Base-by-base conservation (phyloP, 1,140 invertebrate genomes). In the Temnothorax nylanderi region DNA sequence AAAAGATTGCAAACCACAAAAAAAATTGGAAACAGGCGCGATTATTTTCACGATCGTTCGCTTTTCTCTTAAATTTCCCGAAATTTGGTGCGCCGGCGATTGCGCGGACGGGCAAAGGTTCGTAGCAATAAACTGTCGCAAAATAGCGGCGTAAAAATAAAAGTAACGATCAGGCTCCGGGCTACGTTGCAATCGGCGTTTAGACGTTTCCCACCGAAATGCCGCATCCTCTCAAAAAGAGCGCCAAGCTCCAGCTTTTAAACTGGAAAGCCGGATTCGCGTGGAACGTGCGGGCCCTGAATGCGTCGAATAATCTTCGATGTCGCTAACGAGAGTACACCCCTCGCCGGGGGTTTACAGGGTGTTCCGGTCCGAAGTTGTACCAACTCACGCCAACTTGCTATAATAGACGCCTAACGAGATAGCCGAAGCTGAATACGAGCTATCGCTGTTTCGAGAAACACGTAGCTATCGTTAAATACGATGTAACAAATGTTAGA, bases 331-430 rank as follows among this genome's bases (percentile, higher is more conserved):
- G 80, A 74, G 80, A 87, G 37, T 49, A 47, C 54, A 87, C 41
- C 77, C 47, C n/a, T 58, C 21, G 65, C 34, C 65, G 37, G 41
- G 47, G 67, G 80, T 74, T 18, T 26, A 65, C 16, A 18, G 26
- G 49, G 49, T 67, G n/a, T 86, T 62, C 64, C 67, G 47, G 69
- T 13, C n/a, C 54, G 65, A 87, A 84, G 78, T 87, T 87, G 69
- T 47, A 84, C 60, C 80, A 74, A 75, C 80, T 87, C 86, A 62
- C 67, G 77, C 78, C 69, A 72, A 74, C 67, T 87, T 84, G 56
- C 78, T 87, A 84, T 87, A 87, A 87, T 87, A 84, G 80, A 87
- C 78, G 80, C 41, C 80, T 84, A 84, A 81, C 86, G 58, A 87
- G 62, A 65, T 84, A 84, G 86, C 47, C 56, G 34, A 58, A 49